These are phyloP conservation scores for Platyura marginata DNA, from an alignment of 1,140 invertebrate species.

Conservation along the genomic window DNA sequence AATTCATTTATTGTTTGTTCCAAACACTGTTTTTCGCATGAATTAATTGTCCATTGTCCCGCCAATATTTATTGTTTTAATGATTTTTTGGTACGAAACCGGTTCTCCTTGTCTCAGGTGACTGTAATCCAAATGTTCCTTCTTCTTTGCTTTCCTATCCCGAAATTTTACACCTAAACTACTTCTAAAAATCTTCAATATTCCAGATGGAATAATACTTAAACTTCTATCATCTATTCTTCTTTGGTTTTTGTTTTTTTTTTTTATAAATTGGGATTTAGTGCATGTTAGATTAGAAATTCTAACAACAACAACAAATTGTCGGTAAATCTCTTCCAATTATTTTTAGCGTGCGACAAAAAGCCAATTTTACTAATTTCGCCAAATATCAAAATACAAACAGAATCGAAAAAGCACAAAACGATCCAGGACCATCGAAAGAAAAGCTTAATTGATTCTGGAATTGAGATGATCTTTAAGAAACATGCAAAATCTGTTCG, in stretches of 20 bases:
- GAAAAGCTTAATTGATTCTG: constrained; percentile 4
- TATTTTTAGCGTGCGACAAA: constrained; percentile 1
- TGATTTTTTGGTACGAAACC: neutral
- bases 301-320: neutral
- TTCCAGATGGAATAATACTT: neutral
- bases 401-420: constrained; percentile 1
- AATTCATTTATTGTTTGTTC: neutral
- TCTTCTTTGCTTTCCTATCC: neutral
- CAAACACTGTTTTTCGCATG: neutral
- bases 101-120: neutral
- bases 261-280: neutral
- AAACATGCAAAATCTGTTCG: constrained; percentile 1
- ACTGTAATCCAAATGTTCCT: neutral
- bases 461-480: constrained; percentile 3
- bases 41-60: neutral
- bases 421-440: neutral
- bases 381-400: constrained; percentile 4
- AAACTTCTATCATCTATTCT: neutral
- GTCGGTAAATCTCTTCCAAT: neutral
- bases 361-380: constrained; percentile 2
- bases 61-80: neutral
- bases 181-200: no score
- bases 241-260: neutral
- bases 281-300: neutral
- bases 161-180: no score